These are phyloP conservation scores for Acholoe squamosa DNA, from an alignment of 2,888 invertebrate genomes.

Conservation along the genomic window DNA sequence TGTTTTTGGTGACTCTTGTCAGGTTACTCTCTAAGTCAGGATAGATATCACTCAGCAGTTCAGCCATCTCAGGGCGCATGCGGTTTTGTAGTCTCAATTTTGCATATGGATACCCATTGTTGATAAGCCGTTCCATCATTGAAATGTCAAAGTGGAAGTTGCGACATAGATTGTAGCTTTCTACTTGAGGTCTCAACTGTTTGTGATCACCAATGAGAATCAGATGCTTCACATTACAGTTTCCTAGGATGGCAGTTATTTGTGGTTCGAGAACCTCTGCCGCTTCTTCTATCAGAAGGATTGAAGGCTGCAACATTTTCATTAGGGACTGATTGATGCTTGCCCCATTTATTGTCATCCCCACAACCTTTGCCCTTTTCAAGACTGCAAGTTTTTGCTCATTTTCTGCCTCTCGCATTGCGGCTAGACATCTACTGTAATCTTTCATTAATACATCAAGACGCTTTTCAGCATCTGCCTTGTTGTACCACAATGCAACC, in stretches of 20 bases:
- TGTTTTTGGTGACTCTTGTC: constrained; percentile 54
- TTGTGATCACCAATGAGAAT: constrained; percentile 70
- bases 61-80: constrained; percentile 69
- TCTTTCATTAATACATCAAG: constrained; percentile 48
- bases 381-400: constrained; percentile 53
- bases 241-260: constrained; percentile 66
- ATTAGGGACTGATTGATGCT: constrained; percentile 65
- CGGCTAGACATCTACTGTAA: constrained; percentile 15
- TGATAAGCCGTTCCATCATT: constrained; percentile 69
- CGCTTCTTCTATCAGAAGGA: constrained; percentile 69
- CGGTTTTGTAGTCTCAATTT: constrained; percentile 66
- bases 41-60: constrained; percentile 68
- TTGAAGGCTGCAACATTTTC: constrained; percentile 58
- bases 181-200: constrained; percentile 67
- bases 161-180: constrained; percentile 64
- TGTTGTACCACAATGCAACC: constrained; percentile 30
- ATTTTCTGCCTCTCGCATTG: constrained; percentile 62
- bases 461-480: not conserved
- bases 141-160: constrained; percentile 68
- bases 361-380: constrained; percentile 58
- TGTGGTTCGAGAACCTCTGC: constrained; percentile 69
- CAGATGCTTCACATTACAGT: constrained; percentile 64
- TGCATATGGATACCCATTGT: constrained; percentile 64
- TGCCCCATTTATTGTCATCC: constrained; percentile 70
- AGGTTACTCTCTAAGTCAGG: constrained; percentile 65